A percentile compares a stretch with the other conserved stretches of the same genome.
Conservation (phyloP, 2,888 invertebrate species). For the Drosophila mettleri region DNA sequence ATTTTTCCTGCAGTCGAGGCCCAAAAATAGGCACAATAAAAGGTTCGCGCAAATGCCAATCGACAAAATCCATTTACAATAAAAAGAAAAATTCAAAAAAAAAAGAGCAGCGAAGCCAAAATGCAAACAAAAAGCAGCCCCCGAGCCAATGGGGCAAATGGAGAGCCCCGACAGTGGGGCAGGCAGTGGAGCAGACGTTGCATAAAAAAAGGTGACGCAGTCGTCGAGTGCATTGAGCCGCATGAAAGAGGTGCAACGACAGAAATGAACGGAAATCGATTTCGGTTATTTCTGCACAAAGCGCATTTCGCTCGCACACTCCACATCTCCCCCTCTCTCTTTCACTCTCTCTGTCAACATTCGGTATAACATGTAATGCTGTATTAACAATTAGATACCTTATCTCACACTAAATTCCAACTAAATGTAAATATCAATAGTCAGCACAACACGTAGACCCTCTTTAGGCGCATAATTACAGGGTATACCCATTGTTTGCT, state of each 20-base stretch:
- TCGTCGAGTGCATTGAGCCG: conserved; percentile 54
- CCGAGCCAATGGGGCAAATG: background rate
- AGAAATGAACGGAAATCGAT: conserved; percentile 70
- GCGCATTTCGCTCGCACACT: conserved; percentile 21
- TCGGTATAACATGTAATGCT: background rate
- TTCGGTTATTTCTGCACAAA: conserved; percentile 46
- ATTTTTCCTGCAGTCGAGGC: conserved; percentile 35
- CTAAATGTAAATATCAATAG: background rate
- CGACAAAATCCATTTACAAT: conserved; percentile 58
- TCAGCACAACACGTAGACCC: background rate
- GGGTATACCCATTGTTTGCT: conserved; percentile 22
- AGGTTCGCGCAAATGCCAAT: conserved; percentile 55
- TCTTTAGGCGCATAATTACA: background rate
- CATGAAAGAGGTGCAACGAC: conserved; percentile 36
- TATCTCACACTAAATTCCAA: background rate
- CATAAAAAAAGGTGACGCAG: conserved; percentile 57
- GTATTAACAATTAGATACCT: background rate
- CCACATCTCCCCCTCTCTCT: background rate
- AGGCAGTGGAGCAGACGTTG: conserved; percentile 23
- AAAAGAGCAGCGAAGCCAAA: conserved; percentile 36
- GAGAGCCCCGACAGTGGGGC: background rate
- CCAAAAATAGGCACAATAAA: conserved; percentile 39
- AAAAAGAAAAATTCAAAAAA: conserved; percentile 14
- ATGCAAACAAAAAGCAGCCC: conserved; percentile 38
- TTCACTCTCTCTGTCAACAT: background rate